Percentiles rank a stretch among this genome's conserved stretches.
Evolutionary conservation across 2,888 invertebrate genomes (phyloP).

Genomic region (Melanargia galathea): DNA sequence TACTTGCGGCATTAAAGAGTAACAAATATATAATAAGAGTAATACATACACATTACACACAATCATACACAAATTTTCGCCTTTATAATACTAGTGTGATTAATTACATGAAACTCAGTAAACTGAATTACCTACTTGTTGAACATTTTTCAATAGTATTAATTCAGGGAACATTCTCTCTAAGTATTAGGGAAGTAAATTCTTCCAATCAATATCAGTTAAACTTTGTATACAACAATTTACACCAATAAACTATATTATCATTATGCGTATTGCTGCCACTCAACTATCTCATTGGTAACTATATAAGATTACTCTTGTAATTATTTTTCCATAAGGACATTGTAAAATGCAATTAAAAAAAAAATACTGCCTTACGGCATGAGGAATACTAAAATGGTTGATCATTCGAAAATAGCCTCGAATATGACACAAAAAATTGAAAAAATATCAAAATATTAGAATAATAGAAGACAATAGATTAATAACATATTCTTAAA

Average conservation of each 20-base stretch:
- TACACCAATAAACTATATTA: background rate
- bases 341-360: slow-evolving; percentile 19
- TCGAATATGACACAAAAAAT: background rate
- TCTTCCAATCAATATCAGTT: background rate
- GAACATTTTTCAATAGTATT: background rate
- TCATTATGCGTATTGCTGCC: slow-evolving; percentile 18
- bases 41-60: too few species aligned
- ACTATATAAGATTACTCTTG: background rate
- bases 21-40: too few species aligned
- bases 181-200: background rate
- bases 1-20: too few species aligned
- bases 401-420: background rate
- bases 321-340: background rate
- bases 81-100: too few species aligned
- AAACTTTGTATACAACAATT: slow-evolving; percentile 1
- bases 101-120: background rate
- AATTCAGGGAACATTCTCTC: background rate
- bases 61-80: too few species aligned
- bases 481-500: background rate
- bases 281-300: slow-evolving; percentile 17
- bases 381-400: slow-evolving; percentile 1
- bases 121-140: background rate
- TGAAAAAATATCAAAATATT: slow-evolving; percentile 17
- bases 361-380: background rate
- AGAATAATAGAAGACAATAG: background rate